Evolutionary conservation across 92 coral and sea anemone species (phyloP).

Genomic region (Scolanthus callimorphus): DNA sequence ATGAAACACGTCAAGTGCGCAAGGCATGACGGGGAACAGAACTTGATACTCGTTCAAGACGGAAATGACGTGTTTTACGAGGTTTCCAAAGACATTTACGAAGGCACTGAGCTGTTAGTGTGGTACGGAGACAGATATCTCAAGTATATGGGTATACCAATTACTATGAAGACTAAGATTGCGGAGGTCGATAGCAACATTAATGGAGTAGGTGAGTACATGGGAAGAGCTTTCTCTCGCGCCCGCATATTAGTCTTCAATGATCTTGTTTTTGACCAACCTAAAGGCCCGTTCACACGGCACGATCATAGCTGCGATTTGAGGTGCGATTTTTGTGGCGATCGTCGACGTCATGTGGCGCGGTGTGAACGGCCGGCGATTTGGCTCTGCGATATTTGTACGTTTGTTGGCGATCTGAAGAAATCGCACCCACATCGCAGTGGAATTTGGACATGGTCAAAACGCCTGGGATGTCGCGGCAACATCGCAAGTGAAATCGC

Average conservation of each 20-base stretch:
- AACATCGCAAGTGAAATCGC: no score
- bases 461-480: no score
- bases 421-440: no score
- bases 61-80: conserved; percentile 82
- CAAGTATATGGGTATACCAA: conserved; percentile 97
- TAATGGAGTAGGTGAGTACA: conserved; percentile 38
- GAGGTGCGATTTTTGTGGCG: no score
- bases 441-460: no score
- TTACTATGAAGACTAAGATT: conserved; percentile 92
- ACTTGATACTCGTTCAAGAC: conserved; percentile 83
- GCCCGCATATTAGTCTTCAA: neutral
- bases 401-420: no score
- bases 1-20: conserved; percentile 95
- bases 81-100: conserved; percentile 63
- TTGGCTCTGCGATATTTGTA: no score
- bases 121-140: conserved; percentile 96
- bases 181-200: conserved; percentile 23
- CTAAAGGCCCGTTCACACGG: neutral
- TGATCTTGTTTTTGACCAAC: neutral
- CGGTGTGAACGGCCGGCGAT: no score
- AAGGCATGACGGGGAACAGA: conserved; percentile 92
- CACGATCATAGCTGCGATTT: neutral
- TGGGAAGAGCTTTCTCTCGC: no score
- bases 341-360: no score
- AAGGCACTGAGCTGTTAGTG: conserved; percentile 89